Percentiles rank a stretch among this genome's conserved stretches.
These are phyloP conservation scores for Acyrthosiphon pisum DNA, from an alignment of 1,140 invertebrate species.

Conservation along the genomic window DNA sequence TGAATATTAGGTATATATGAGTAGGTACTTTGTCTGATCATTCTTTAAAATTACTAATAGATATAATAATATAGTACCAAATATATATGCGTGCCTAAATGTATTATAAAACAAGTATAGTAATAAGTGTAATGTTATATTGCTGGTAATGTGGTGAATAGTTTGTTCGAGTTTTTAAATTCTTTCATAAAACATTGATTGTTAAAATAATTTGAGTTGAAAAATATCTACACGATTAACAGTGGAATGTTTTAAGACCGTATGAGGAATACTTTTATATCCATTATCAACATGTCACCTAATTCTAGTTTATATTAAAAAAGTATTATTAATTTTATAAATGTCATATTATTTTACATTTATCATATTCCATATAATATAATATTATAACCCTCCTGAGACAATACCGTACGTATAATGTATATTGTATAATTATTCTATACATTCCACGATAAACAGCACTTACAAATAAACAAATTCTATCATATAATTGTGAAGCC, in stretches of 20 bases:
- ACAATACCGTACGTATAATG: background rate
- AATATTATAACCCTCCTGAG: background rate
- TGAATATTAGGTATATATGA: background rate
- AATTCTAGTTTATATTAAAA: background rate
- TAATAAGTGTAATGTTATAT: background rate
- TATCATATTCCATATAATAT: background rate
- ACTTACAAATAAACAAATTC: background rate
- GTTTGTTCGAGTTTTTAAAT: background rate
- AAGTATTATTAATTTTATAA: background rate
- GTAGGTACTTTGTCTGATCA: background rate
- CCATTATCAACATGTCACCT: background rate
- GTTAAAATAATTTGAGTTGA: background rate
- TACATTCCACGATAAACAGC: background rate
- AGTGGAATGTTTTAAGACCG: background rate
- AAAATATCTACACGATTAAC: background rate
- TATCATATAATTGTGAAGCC: background rate
- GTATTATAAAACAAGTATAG: background rate
- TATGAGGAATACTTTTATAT: background rate
- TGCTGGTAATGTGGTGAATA: background rate
- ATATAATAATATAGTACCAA: background rate
- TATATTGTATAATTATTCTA: background rate
- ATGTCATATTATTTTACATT: background rate
- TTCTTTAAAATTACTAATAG: background rate
- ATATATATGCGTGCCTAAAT: background rate
- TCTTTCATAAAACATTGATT: background rate